Evolutionary conservation across 2,888 invertebrate genomes (phyloP).

Genomic region (Hymenopus coronatus): DNA sequence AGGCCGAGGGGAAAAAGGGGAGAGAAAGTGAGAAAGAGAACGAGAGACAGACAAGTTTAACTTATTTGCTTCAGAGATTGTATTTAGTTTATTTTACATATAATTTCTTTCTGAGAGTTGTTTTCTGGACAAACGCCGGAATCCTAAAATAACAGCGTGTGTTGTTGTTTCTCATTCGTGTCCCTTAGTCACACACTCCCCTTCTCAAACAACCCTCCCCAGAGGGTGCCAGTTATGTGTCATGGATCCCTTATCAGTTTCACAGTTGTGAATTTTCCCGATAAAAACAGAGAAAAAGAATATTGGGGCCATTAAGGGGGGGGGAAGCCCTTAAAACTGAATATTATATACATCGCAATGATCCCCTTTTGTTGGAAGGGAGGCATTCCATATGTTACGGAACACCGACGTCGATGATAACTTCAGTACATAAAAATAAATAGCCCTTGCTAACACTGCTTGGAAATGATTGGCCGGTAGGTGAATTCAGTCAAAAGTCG

Average conservation of each 20-base stretch:
- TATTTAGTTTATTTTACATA: too few species aligned
- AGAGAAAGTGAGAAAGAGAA: too few species aligned
- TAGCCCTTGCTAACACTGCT: constrained; percentile 34
- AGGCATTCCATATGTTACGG: constrained; percentile 9
- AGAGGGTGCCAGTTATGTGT: neutral
- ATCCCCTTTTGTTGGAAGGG: neutral
- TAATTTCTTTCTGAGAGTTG: too few species aligned
- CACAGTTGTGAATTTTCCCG: constrained; percentile 15
- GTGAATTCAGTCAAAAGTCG: constrained; percentile 17
- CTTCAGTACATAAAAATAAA: constrained; percentile 36
- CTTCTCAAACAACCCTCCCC: neutral
- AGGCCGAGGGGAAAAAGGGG: too few species aligned
- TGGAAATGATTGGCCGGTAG: constrained; percentile 31
- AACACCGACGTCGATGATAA: constrained; percentile 31
- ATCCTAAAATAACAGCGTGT: neutral
- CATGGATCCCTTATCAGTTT: constrained; percentile 4
- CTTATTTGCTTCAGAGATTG: too few species aligned
- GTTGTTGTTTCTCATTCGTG: neutral
- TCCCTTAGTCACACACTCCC: neutral
- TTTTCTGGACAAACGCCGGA: too few species aligned
- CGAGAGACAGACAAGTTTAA: too few species aligned
- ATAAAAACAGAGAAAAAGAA: neutral
- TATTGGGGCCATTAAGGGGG: neutral
- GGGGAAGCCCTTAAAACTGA: constrained; percentile 5
- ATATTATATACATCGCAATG: constrained; percentile 14